Evolutionary conservation across 2,888 invertebrate species (phyloP), one percentile per base, ranked within the genome.

Genomic region (Sisyra terminalis): DNA sequence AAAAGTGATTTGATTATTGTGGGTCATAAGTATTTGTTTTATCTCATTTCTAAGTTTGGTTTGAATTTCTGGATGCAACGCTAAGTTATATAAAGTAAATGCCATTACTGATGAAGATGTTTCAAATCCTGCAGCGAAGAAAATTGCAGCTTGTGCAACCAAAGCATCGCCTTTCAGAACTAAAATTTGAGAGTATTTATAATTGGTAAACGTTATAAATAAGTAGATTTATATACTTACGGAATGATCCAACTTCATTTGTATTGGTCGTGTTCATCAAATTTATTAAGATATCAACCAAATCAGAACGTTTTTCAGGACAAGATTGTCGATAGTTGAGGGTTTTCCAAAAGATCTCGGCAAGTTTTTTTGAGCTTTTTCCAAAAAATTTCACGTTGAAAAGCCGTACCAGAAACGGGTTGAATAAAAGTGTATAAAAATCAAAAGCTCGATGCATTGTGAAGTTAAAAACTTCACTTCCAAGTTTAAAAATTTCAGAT

Each of bases 81-180:
- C 35, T 35, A 35, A 15, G 14, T 35, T 13, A 35, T 35, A 35
- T 35, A 35, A 35, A n/a, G 14, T 15, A 14, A 15, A 15, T 35
- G 11, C 14, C 14, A 35, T 35, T 9, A 15, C 35, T 3, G 35
- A 11, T 9, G 35, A 14, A 3, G 35, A 6, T 3, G 14, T 15
- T 15, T 35, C 35, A 8, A 14, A 8, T 15, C 35, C 35, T 3
- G 35, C 35, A 8, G 13, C 3, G 16, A 35, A 35, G 13, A 35
- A 35, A 15, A 35, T 35, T 15, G 9, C 16, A 2, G 35, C 35
- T 35, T 35, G 35, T 4, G 35, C 35, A 9, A 14, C 35, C 16
- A 35, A 35, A 15, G 14, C 16, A 13, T 35, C 35, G 16, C 16
- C 15, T 8, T 8, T 3, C 6, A 35, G 7, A 24, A 24, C 24